Base-by-base conservation (phyloP, 2,888 invertebrate species). In the Melipona beecheii region DNA sequence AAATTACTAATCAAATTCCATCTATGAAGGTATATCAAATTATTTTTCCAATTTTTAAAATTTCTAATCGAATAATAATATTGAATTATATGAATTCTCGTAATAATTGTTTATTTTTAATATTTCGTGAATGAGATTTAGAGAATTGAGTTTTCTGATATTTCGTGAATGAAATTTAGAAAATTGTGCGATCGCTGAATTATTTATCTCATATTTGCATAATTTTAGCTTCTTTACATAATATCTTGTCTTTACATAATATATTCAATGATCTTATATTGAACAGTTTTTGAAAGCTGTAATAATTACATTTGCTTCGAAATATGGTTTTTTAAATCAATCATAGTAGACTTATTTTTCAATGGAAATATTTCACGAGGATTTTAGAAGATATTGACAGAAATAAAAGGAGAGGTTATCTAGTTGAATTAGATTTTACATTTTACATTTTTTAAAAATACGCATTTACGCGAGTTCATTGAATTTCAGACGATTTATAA, bases 231-330 rank as follows among this genome's bases (percentile, higher is more conserved):
- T 21, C 13, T 4, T 68, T 68, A 27, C 49, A 50, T 68, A 52
- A 50, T 68, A 52, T 19, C 24, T 68, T 24, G 24, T 31, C 31
- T 31, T 31, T 31, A 31, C 31, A 31, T 68, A 68, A 68, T 50
- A 50, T 68, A 68, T 68, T 68, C 68, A 50, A 49, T 50, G 68
- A 50, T 27, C 68, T 68, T 24, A 50, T 27, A 50, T 19, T 52
- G 24, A 68, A 50, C 11, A 52, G 19, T 24, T 49, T 24, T 50
- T 50, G 49, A 68, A 68, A 68, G 24, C 19, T 24, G 65, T 24
- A 4, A 58, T 24, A 58, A 24, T 24, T 56, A 56, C 56, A n/a
- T 56, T 56, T 56, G 56, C 56, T 13, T 56, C 21, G 21, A 56
- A 56, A 56, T 31, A 31, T 31, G 3, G 31, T 31, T 31, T 31